A percentile compares a stretch with the other conserved stretches of the same genome.
phyloP scores from a whole-genome alignment of 2,888 invertebrate genomes.

The Aphodius sticticus region DNA sequence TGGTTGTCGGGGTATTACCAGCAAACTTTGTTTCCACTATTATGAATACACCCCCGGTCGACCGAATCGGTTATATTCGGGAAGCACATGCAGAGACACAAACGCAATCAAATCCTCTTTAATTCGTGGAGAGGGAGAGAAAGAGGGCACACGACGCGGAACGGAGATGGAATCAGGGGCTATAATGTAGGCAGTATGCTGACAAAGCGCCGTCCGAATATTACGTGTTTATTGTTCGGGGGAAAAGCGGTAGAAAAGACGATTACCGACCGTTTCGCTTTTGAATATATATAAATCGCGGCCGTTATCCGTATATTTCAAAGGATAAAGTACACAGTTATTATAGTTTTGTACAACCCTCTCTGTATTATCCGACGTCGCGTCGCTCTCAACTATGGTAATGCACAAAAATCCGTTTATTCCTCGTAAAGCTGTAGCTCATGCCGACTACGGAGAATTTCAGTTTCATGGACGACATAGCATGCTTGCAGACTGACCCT shows the following conservation, averaged over 20 bases:
- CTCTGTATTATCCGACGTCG: too few species aligned
- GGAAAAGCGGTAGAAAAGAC: conserved; percentile 53
- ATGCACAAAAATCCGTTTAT: too few species aligned
- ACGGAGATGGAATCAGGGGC: neutral
- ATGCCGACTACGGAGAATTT: too few species aligned
- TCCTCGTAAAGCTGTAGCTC: too few species aligned
- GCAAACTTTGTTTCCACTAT: conserved; percentile 27
- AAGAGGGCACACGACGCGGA: neutral
- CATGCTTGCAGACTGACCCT: too few species aligned
- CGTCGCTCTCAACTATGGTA: too few species aligned
- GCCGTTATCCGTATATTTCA: neutral
- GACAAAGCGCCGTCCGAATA: conserved; percentile 47
- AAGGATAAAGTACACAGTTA: neutral
- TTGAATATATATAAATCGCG: conserved; percentile 13
- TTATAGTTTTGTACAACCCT: neutral
- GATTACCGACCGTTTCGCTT: conserved; percentile 40
- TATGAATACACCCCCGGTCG: conserved; percentile 22
- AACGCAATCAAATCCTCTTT: conserved; percentile 4
- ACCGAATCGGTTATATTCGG: conserved; percentile 10
- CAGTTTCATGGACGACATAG: too few species aligned
- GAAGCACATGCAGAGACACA: neutral
- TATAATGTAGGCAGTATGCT: conserved; percentile 47
- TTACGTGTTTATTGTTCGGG: conserved; percentile 49
- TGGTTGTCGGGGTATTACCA: conserved; percentile 14
- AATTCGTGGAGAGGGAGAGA: neutral